phyloP scores from a whole-genome alignment of 2,888 invertebrate species.

The Rugalucina vietnamica region DNA sequence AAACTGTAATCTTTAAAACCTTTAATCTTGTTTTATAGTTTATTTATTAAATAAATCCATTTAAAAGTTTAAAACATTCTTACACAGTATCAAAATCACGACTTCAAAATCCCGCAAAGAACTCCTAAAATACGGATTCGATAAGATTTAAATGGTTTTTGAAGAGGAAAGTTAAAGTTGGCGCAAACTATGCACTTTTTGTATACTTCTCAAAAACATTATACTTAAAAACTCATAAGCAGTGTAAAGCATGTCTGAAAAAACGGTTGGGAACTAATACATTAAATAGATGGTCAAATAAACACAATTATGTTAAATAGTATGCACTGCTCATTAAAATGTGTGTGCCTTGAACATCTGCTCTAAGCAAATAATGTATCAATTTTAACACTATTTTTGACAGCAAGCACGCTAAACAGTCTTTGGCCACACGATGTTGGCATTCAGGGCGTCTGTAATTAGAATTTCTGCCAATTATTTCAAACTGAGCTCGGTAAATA shows the following conservation, averaged over 20 bases:
- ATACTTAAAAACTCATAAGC: too few relatives aligned
- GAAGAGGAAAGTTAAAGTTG: too few relatives aligned
- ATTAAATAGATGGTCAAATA: too few relatives aligned
- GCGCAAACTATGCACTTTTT: too few relatives aligned
- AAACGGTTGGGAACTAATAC: too few relatives aligned
- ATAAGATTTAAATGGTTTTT: too few relatives aligned
- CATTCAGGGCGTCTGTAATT: conserved; percentile 13
- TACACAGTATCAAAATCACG: not conserved
- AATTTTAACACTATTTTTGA: not conserved
- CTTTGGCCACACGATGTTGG: not conserved
- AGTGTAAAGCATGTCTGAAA: too few relatives aligned
- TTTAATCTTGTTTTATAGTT: conserved; percentile 45
- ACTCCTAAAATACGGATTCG: too few relatives aligned
- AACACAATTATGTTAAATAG: too few relatives aligned
- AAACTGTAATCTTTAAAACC: conserved; percentile 1
- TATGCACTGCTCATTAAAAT: too few relatives aligned
- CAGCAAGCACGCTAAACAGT: not conserved
- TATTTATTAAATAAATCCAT: conserved; percentile 39
- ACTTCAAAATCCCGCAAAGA: too few relatives aligned
- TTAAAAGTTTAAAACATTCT: not conserved
- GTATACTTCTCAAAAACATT: too few relatives aligned
- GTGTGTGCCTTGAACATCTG: not conserved
- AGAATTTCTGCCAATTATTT: not conserved
- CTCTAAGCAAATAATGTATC: not conserved
- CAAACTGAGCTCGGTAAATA: not conserved